phyloP scores from a whole-genome alignment of 1,140 invertebrate genomes.

The Liolophura sinensis region DNA sequence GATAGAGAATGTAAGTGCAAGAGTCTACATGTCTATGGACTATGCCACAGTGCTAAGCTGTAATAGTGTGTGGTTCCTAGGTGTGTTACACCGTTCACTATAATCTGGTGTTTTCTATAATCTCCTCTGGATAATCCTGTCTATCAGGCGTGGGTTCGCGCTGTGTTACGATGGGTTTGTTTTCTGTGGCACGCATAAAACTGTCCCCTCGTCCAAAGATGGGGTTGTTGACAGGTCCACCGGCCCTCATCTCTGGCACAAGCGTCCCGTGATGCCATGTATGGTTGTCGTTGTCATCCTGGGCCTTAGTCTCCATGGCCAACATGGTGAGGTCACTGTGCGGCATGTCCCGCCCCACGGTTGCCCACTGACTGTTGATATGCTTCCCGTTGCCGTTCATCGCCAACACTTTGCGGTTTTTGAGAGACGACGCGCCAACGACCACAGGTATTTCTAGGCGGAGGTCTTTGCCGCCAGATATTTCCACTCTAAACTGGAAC shows the following conservation, averaged over 20 bases:
- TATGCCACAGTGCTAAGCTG: too few relatives aligned
- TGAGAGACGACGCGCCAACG: conserved; percentile 39
- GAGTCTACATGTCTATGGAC: too few relatives aligned
- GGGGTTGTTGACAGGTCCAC: conserved; percentile 33
- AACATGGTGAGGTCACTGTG: background rate
- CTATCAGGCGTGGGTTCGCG: too few relatives aligned
- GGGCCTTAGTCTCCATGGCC: conserved; percentile 15
- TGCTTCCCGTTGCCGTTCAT: conserved; percentile 2
- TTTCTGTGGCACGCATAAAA: too few relatives aligned
- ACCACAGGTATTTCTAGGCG: conserved; percentile 37
- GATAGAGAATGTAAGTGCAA: too few relatives aligned
- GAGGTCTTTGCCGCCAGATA: conserved; percentile 37
- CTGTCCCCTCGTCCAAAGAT: conserved; percentile 21
- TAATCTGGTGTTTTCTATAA: too few relatives aligned
- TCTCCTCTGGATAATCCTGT: too few relatives aligned
- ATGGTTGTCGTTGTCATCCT: conserved; percentile 11
- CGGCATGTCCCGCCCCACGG: too few relatives aligned
- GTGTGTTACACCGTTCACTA: too few relatives aligned
- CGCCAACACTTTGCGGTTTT: conserved; percentile 16
- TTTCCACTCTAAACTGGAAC: conserved; percentile 51
- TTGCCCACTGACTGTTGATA: conserved; percentile 37
- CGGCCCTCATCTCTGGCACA: conserved; percentile 25
- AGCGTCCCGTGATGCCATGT: conserved; percentile 24
- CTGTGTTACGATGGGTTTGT: too few relatives aligned
- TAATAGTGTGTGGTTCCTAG: too few relatives aligned